phyloP scores from a whole-genome alignment of 2,113 vertebrate genomes.

The Blennius ocellaris region DNA sequence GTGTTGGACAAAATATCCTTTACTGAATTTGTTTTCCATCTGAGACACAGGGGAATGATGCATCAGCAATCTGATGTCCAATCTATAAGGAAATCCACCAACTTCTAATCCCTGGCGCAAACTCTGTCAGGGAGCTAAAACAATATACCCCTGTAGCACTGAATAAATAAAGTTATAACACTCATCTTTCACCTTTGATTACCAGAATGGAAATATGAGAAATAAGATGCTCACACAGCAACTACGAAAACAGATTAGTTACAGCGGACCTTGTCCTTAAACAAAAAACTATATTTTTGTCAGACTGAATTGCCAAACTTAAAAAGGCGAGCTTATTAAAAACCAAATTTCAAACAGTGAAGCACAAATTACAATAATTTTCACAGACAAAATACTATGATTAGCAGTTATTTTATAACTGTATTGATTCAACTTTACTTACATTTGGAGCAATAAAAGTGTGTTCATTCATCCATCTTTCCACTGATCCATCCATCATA shows the following conservation, averaged over 20 bases:
- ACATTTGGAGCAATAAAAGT: no score
- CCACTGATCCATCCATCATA: background rate
- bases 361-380: constrained; percentile 6
- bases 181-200: constrained; percentile 13
- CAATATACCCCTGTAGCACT: constrained; percentile 1
- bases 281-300: constrained; percentile 15
- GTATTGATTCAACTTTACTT: no score
- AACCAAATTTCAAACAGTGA: constrained; percentile 6
- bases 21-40: constrained; percentile 21
- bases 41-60: background rate
- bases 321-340: constrained; percentile 3
- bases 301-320: constrained; percentile 21
- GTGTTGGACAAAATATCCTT: constrained; percentile 7
- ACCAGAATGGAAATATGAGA: constrained; percentile 14
- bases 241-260: constrained; percentile 30
- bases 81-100: constrained; percentile 25
- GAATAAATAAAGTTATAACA: constrained; percentile 35
- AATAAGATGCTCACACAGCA: constrained; percentile 22
- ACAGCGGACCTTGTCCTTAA: constrained; percentile 14
- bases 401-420: no score
- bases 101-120: constrained; percentile 13
- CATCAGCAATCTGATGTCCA: constrained; percentile 27
- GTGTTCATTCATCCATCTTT: constrained; percentile 1
- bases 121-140: background rate
- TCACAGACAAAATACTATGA: no score